Conservation (phyloP, 2,888 invertebrate species). For the Campaea margaritaria region DNA sequence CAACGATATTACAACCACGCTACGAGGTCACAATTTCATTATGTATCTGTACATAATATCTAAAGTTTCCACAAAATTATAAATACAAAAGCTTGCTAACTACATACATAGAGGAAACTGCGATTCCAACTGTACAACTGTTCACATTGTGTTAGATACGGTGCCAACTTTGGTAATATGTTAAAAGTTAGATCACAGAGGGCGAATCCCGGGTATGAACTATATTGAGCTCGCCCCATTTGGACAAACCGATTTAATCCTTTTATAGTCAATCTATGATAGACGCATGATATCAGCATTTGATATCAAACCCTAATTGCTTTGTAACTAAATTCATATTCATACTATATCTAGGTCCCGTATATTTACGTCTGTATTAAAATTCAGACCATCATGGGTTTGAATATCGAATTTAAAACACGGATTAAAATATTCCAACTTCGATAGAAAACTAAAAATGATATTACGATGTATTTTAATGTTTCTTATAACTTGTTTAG, state of each 20-base stretch:
- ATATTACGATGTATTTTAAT: too few species aligned
- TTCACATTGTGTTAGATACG: conserved; percentile 9
- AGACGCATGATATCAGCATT: neutral
- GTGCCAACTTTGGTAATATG: conserved; percentile 15
- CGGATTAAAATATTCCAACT: too few species aligned
- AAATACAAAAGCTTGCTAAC: conserved; percentile 6
- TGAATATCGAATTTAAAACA: too few species aligned
- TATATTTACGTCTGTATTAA: neutral
- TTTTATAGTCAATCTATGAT: neutral
- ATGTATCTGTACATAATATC: too few species aligned
- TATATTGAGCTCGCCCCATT: neutral
- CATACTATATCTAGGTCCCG: too few species aligned
- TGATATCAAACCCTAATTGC: neutral
- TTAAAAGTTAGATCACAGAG: conserved; percentile 17
- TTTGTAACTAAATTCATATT: too few species aligned
- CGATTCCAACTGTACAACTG: conserved; percentile 2
- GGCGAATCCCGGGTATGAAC: conserved; percentile 1
- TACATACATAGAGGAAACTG: conserved; percentile 1
- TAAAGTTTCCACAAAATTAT: conserved; percentile 2
- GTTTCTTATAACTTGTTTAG: too few species aligned
- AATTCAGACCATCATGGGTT: too few species aligned
- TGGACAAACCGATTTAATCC: conserved; percentile 1
- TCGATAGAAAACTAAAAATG: too few species aligned
- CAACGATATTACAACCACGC: too few species aligned
- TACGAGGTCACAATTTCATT: too few species aligned